Evolutionary conservation across 2,888 invertebrate genomes (phyloP).

Genomic region (Hybos culiciformis): DNA sequence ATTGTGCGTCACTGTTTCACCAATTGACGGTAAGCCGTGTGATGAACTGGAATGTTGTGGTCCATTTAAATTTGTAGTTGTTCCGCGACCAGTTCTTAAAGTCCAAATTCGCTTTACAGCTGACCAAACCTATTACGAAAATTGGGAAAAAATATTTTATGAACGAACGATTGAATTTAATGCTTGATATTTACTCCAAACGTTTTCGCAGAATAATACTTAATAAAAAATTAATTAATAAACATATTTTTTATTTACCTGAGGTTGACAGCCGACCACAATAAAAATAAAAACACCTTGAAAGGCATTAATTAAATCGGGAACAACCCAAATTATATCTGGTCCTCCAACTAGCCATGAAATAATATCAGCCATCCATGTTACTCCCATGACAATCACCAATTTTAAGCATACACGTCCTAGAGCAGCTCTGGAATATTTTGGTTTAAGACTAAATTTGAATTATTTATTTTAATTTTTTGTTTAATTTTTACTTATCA

Average conservation of each 20-base stretch:
- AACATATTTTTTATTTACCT: constrained; percentile 38
- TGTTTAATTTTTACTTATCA: not conserved
- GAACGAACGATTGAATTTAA: too few species aligned
- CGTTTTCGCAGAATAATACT: not conserved
- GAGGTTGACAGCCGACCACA: constrained; percentile 79
- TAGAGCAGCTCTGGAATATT: constrained; percentile 53
- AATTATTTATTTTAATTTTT: constrained; percentile 12
- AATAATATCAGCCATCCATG: constrained; percentile 68
- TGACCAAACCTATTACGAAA: constrained; percentile 42
- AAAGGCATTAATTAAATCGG: constrained; percentile 71
- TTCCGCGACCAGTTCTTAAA: constrained; percentile 41
- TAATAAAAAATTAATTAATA: not conserved
- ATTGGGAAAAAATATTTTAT: not conserved
- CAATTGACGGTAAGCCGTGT: constrained; percentile 69
- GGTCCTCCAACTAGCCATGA: constrained; percentile 76
- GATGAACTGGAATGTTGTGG: constrained; percentile 61
- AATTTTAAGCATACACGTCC: constrained; percentile 76
- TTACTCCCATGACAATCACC: constrained; percentile 68
- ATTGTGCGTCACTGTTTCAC: constrained; percentile 58
- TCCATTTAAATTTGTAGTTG: constrained; percentile 43
- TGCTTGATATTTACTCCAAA: too few species aligned
- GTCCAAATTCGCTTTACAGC: constrained; percentile 54
- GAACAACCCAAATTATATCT: constrained; percentile 66
- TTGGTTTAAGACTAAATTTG: constrained; percentile 14
- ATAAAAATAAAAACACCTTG: constrained; percentile 82